phyloP scores from a whole-genome alignment of 2,888 invertebrate species.

The Athalia cordata region DNA sequence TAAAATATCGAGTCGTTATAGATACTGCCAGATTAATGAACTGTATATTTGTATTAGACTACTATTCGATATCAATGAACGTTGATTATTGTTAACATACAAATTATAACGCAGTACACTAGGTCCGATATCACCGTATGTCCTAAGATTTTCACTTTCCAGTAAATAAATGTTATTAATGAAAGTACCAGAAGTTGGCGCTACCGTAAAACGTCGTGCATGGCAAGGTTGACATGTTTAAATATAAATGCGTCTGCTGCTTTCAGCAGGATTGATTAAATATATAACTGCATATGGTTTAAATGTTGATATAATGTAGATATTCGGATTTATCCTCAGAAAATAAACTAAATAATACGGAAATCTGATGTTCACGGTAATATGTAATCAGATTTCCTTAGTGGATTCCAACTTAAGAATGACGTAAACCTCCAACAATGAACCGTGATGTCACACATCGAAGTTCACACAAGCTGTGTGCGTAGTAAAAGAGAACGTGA shows the following conservation, averaged over 20 bases:
- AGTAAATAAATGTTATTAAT: slow-evolving; percentile 48
- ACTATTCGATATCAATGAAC: not conserved
- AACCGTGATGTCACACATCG: slow-evolving; percentile 72
- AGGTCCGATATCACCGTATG: slow-evolving; percentile 28
- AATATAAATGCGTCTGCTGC: slow-evolving; percentile 44
- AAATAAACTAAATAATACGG: slow-evolving; percentile 32
- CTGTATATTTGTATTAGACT: not conserved
- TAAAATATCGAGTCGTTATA: slow-evolving; percentile 56
- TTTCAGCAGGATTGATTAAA: not conserved
- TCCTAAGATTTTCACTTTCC: slow-evolving; percentile 36
- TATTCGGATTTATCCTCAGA: slow-evolving; percentile 13
- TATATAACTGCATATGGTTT: not conserved
- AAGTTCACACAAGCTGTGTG: slow-evolving; percentile 56
- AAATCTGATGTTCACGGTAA: slow-evolving; percentile 37
- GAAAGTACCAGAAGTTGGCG: slow-evolving; percentile 60
- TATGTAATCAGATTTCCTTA: slow-evolving; percentile 40
- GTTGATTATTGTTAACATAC: slow-evolving; percentile 9
- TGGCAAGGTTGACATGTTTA: slow-evolving; percentile 55
- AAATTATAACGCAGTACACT: not conserved
- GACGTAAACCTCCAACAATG: slow-evolving; percentile 74
- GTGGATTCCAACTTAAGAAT: slow-evolving; percentile 63
- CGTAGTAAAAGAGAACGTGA: slow-evolving; percentile 46
- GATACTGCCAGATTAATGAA: slow-evolving; percentile 7
- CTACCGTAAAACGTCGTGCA: slow-evolving; percentile 59
- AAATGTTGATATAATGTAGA: not conserved